Percentiles rank a stretch among this genome's conserved stretches.
Evolutionary conservation across 1,140 invertebrate genomes (phyloP).

Genomic region (Conus betulinus): DNA sequence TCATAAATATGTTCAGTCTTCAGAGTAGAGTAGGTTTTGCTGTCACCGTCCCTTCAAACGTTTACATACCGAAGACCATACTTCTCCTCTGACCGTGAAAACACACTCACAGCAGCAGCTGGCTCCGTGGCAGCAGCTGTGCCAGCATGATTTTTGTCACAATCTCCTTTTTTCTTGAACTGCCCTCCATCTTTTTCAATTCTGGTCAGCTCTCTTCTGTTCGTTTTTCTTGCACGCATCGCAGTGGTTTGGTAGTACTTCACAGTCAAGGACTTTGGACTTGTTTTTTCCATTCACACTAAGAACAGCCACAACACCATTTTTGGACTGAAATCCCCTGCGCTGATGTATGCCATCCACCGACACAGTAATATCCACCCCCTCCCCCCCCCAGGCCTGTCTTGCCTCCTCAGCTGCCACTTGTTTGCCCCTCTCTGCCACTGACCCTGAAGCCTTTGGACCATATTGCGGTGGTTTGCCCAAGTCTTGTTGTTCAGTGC

Average conservation of each 20-base stretch:
- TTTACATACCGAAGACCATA: constrained; percentile 25
- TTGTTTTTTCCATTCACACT: constrained; percentile 7
- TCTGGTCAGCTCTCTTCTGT: background rate
- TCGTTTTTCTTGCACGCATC: background rate
- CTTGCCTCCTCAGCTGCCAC: constrained; percentile 3
- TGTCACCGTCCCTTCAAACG: constrained; percentile 40
- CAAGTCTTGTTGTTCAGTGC: background rate
- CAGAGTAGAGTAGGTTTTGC: constrained; percentile 26
- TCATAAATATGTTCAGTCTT: background rate
- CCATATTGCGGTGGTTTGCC: background rate
- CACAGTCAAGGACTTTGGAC: constrained; percentile 24
- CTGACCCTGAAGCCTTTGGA: background rate
- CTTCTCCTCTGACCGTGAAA: constrained; percentile 25
- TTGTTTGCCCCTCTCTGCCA: background rate
- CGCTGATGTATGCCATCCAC: constrained; percentile 34
- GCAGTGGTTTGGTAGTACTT: too few relatives aligned
- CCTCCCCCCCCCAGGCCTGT: background rate
- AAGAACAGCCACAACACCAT: constrained; percentile 26
- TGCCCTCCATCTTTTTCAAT: constrained; percentile 1
- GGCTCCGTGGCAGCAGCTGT: constrained; percentile 37
- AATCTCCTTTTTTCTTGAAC: background rate
- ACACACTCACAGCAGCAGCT: constrained; percentile 23
- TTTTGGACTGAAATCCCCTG: constrained; percentile 29
- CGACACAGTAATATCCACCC: background rate
- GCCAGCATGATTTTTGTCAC: constrained; percentile 24